A percentile compares a stretch with the other conserved stretches of the same genome.
phyloP scores from a whole-genome alignment of 2,113 vertebrate genomes.

The Vireo altiloquus region DNA sequence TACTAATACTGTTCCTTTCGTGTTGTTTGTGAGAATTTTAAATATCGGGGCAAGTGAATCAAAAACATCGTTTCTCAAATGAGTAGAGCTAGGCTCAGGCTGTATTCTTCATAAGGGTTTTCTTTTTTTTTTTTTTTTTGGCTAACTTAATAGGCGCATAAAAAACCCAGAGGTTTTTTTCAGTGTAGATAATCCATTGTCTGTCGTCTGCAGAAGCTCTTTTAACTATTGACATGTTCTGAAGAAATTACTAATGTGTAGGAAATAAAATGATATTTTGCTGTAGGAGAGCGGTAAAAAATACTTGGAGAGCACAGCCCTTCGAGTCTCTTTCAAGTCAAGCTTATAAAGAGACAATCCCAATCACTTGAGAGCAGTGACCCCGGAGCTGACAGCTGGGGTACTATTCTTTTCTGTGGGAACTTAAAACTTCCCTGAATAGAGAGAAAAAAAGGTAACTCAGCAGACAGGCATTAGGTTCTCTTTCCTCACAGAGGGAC shows the following conservation, averaged over 20 bases:
- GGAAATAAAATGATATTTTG: background rate
- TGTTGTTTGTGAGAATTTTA: background rate
- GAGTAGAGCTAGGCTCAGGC: background rate
- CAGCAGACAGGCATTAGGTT: background rate
- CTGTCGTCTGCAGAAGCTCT: background rate
- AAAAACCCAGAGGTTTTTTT: background rate
- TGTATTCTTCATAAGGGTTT: background rate
- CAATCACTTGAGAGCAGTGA: background rate
- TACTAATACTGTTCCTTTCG: rapidly evolving
- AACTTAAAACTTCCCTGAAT: background rate
- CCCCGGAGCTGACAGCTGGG: background rate
- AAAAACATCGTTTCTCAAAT: background rate
- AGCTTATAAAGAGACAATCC: background rate
- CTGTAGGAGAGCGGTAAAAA: background rate
- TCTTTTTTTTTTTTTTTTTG: background rate
- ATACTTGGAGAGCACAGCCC: background rate
- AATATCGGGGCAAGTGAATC: too few relatives aligned
- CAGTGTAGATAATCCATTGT: background rate
- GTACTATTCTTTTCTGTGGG: background rate
- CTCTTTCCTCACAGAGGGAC: background rate
- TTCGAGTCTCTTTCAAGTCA: rapidly evolving
- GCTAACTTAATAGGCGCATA: background rate
- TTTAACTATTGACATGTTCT: rapidly evolving
- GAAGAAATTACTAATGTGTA: background rate
- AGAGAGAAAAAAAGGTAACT: background rate